Evolutionary conservation across 2,797 vertebrate genomes (phyloP).

Genomic region (Serranus cabrilla): DNA sequence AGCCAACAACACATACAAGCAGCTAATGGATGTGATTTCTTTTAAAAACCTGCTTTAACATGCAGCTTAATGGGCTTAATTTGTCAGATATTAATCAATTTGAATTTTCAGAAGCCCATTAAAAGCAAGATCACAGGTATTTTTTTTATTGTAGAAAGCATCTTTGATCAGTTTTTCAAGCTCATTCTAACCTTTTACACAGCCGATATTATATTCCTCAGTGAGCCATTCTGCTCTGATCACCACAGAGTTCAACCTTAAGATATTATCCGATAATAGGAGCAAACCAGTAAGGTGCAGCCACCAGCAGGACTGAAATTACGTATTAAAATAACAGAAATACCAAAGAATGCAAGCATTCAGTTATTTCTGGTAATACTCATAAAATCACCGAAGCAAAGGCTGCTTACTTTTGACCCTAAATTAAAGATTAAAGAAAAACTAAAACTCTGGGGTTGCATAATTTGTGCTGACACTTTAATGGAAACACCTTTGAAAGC

Average conservation of each 20-base stretch:
- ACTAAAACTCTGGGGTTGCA: not conserved
- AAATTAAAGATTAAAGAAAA: constrained; percentile 12
- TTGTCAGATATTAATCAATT: constrained; percentile 18
- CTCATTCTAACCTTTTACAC: not conserved
- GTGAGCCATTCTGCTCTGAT: no score
- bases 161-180: not conserved
- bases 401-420: not conserved
- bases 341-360: not conserved
- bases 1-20: constrained; percentile 13
- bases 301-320: not conserved
- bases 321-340: not conserved
- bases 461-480: constrained; percentile 34
- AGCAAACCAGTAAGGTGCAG: not conserved
- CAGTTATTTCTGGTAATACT: not conserved
- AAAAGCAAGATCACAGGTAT: not conserved
- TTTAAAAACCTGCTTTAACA: constrained; percentile 11
- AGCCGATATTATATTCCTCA: not conserved
- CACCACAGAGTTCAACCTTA: not conserved
- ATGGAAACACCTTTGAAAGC: constrained; percentile 22
- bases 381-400: not conserved
- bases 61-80: constrained; percentile 10
- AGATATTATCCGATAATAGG: not conserved
- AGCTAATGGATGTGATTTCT: constrained; percentile 16
- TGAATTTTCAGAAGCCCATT: not conserved
- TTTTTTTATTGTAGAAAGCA: not conserved